A percentile compares a stretch with the other conserved stretches of the same genome.
Evolutionary conservation across 2,113 vertebrate genomes (phyloP).

Genomic region (Axis porcinus): DNA sequence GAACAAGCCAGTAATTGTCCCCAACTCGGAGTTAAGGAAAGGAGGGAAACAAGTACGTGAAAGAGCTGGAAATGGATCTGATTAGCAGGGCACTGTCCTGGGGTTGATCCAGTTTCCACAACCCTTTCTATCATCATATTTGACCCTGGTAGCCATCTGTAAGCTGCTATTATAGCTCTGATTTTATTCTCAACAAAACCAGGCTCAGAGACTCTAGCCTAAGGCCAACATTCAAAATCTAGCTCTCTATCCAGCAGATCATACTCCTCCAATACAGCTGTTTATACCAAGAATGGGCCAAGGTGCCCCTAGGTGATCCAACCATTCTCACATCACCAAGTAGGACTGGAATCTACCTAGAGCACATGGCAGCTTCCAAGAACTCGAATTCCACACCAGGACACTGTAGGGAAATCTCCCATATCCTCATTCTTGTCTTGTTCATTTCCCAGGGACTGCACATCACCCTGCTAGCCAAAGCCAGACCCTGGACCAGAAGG

Average conservation of each 20-base stretch:
- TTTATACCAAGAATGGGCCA: background rate
- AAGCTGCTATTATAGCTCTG: background rate
- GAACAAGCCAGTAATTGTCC: background rate
- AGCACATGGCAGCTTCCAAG: background rate
- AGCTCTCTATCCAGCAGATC: background rate
- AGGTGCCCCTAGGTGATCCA: background rate
- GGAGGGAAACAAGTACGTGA: background rate
- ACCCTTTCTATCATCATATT: background rate
- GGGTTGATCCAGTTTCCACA: background rate
- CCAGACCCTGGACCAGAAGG: constrained; percentile 22
- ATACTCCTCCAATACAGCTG: background rate
- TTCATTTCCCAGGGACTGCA: constrained; percentile 36
- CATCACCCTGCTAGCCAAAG: constrained; percentile 37
- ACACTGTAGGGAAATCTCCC: background rate
- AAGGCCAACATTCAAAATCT: background rate
- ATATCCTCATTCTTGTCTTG: background rate
- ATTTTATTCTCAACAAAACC: background rate
- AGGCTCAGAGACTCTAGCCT: background rate
- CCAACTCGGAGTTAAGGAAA: background rate
- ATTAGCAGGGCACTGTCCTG: background rate
- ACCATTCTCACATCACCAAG: background rate
- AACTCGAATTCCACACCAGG: background rate
- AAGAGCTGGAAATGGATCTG: background rate
- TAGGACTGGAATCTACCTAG: background rate
- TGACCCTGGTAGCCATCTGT: background rate